phyloP scores from a whole-genome alignment of 2,888 invertebrate species.

The Himalopsyche kuldschensis region DNA sequence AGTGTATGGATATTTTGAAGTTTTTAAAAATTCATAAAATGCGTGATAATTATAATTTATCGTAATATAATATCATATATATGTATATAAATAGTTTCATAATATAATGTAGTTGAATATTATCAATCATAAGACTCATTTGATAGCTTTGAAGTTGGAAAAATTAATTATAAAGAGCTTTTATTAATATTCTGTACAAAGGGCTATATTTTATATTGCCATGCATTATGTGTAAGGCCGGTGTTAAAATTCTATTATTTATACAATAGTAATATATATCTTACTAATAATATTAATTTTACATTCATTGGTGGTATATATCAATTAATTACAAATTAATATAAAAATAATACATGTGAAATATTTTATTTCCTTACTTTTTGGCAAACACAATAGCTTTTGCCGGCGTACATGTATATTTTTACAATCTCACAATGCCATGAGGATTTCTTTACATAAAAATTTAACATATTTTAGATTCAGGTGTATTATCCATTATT shows the following conservation, averaged over 20 bases:
- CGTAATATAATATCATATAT: too few species aligned
- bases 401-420: slow-evolving; percentile 10
- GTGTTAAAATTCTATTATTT: neutral
- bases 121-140: neutral
- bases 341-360: slow-evolving; percentile 13
- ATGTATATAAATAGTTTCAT: too few species aligned
- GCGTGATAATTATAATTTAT: too few species aligned
- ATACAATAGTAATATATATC: slow-evolving; percentile 10
- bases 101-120: neutral
- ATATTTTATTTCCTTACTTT: neutral
- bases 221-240: neutral
- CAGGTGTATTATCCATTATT: too few species aligned
- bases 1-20: too few species aligned
- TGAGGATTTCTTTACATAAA: neutral
- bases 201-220: neutral
- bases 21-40: too few species aligned
- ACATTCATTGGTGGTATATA: slow-evolving; percentile 30
- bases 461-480: neutral
- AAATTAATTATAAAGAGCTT: neutral
- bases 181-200: slow-evolving; percentile 8
- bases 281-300: slow-evolving; percentile 21
- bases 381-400: slow-evolving; percentile 7
- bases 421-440: neutral
- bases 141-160: neutral
- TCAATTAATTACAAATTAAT: slow-evolving; percentile 19